Evolutionary conservation across 2,797 vertebrate species (phyloP).

Genomic region (Paguma larvata): DNA sequence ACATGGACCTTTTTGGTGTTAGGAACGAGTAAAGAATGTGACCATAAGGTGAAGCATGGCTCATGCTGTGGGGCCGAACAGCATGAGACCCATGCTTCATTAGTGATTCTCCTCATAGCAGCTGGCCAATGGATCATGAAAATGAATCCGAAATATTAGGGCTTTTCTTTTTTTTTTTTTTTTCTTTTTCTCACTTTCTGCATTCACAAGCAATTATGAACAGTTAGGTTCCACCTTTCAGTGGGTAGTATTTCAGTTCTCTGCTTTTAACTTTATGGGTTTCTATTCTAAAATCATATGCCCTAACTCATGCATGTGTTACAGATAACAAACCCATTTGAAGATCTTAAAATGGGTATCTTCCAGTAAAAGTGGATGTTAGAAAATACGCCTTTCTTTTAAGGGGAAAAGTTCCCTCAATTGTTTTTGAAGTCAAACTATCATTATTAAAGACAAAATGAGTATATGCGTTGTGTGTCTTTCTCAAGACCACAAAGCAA

Average conservation of each 20-base stretch:
- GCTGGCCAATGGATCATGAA: conserved; percentile 88
- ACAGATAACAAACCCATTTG: conserved; percentile 42
- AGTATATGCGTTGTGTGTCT: rapidly evolving
- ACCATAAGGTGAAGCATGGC: conserved; percentile 81
- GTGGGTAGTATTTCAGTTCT: conserved; percentile 62
- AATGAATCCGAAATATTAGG: conserved; percentile 86
- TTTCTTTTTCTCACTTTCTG: conserved; percentile 55
- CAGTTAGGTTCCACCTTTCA: conserved; percentile 75
- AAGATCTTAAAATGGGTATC: neutral
- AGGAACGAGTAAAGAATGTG: conserved; percentile 73
- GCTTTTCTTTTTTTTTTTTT: conserved; percentile 12
- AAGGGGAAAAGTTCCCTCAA: neutral
- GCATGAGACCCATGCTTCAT: conserved; percentile 87
- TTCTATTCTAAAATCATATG: neutral
- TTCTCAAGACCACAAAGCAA: neutral
- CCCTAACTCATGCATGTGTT: neutral
- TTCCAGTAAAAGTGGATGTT: neutral
- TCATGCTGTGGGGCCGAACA: conserved; percentile 83
- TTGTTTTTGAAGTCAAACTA: neutral
- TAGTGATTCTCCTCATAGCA: conserved; percentile 87
- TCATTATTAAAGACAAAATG: neutral
- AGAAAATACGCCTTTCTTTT: neutral
- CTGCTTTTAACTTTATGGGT: conserved; percentile 58
- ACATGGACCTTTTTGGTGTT: conserved; percentile 75
- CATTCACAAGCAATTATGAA: conserved; percentile 85